A percentile compares a stretch with the other conserved stretches of the same genome.
Evolutionary conservation across 1,140 invertebrate species (phyloP).

Genomic region (Spodoptera litura): DNA sequence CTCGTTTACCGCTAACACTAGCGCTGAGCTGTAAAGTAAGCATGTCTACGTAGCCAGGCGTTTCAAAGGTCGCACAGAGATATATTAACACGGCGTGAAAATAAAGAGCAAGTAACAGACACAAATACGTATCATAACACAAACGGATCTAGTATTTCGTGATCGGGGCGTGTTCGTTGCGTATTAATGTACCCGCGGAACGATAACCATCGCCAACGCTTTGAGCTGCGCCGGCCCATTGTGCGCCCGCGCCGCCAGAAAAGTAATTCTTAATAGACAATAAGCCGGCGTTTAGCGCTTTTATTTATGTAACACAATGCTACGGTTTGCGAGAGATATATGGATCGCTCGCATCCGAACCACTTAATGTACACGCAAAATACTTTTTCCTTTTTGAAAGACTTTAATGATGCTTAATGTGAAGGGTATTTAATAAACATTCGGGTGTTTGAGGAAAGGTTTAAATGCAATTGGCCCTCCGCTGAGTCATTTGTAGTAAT

Average conservation of each 20-base stretch:
- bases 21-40: no score
- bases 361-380: conserved; percentile 42
- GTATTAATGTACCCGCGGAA: conserved; percentile 74
- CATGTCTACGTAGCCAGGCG: neutral
- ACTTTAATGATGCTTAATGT: conserved; percentile 37
- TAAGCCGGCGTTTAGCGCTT: conserved; percentile 77
- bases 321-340: conserved; percentile 68
- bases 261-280: conserved; percentile 85
- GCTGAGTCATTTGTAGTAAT: conserved; percentile 28
- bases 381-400: conserved; percentile 18
- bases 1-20: conserved; percentile 26
- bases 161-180: conserved; percentile 74
- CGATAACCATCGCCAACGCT: conserved; percentile 75
- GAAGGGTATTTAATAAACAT: conserved; percentile 42
- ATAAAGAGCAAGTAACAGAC: conserved; percentile 62
- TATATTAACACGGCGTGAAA: conserved; percentile 60
- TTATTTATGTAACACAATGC: conserved; percentile 79
- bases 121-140: conserved; percentile 63
- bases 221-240: conserved; percentile 78
- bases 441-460: conserved; percentile 36
- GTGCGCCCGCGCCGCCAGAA: conserved; percentile 72
- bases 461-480: conserved; percentile 28
- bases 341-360: conserved; percentile 53
- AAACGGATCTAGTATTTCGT: conserved; percentile 80
- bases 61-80: conserved; percentile 41